Evolutionary conservation across 37 sponge, comb jelly and placozoan genomes (phyloP), one percentile per base, ranked within the genome.

Genomic region (Bolinopsis microptera): DNA sequence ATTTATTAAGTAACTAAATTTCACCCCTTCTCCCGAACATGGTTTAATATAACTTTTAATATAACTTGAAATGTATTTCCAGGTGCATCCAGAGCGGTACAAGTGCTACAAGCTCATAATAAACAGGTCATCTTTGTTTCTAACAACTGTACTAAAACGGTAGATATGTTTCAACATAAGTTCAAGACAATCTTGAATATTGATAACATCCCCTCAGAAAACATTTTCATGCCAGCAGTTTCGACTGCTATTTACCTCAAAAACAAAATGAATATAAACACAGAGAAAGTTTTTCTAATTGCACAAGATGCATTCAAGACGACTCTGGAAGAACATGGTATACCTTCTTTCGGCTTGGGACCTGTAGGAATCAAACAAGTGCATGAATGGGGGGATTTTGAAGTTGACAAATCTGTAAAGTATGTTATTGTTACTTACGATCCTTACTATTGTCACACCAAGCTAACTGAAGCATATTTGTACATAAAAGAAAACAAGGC

Each of bases 231-330:
- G 1, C n/a, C 61, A 9, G 90, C 30, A 27, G 41, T 41, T 2
- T 24, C 61, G 28, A 86, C 90, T 18, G 90, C 90, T 18, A 86
- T 86, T n/a, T 86, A 86, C 61, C 90, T 86, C 31, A 86, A 86
- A 40, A 38, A 40, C 61, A 86, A 86, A 34, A 86, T 86, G 90
- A 38, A 86, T 40, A 0, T 86, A 3, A 26, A 86, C 38, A 39
- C 34, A 30, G 90, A 86, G 61, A 86, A 86, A 27, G 90, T 86
- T 3, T 86, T 41, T 40, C 26, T 40, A 5, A 41, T 86, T 13
- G 90, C 90, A 0, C 90, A 86, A 27, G 90, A 86, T 18, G 41
- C 90, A 23, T 86, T 86, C 61, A 41, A 35, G 5, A 25, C 37
- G 35, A 86, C 90, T 3, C 30, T 86, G 27, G 40, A 13, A 28